Base-by-base conservation (phyloP, 2,797 vertebrate genomes). In the Spinibarbus caldwelli region DNA sequence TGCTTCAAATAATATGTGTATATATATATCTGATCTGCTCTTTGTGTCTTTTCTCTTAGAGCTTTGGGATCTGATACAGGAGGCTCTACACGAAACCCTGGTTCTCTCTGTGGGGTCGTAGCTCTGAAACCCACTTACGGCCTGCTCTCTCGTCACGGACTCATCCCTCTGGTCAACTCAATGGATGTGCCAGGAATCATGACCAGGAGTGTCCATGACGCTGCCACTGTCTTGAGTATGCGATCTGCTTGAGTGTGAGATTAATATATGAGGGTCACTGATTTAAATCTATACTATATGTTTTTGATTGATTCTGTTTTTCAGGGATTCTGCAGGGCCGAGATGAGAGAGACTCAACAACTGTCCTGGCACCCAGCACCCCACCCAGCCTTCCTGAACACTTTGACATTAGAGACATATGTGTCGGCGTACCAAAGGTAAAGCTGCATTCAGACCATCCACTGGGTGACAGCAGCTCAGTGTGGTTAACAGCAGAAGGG, bases 91-190 rank as follows among this genome's bases (percentile, higher is more conserved):
- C 95, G 98, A 88, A 99, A 99, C 91, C 98, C 98, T 21, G 98
- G 97, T 79, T 96, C 97, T 8, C 94, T 96, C 81, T 99, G 98
- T 89, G 98, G 98, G 1, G 88, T 98, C 15, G 96, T 99, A 81
- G 97, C 97, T 78, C 92, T 99, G 88, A 99, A 99, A 89, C 97
- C 98, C 76, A 97, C 96, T 8, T 99, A 99, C 1, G 97, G 98
- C 72, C 94, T 99, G 89, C 92, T 99, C 88, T 99, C 98, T 87
- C 96, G 98, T 88, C 96, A 99, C 57, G 98, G 98, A 52, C 98
- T 99, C 91, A 98, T 99, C 90, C 98, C 98, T 4, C 94, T 99
- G 90, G 97, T 99, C 90, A 99, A 99, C 91, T 99, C 98, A 45
- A 97, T 99, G 97, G 98, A 99, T 47, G 98, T 99, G 73, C 97